Evolutionary conservation across 2,113 vertebrate genomes (phyloP).

Genomic region (Tapirus terrestris): DNA sequence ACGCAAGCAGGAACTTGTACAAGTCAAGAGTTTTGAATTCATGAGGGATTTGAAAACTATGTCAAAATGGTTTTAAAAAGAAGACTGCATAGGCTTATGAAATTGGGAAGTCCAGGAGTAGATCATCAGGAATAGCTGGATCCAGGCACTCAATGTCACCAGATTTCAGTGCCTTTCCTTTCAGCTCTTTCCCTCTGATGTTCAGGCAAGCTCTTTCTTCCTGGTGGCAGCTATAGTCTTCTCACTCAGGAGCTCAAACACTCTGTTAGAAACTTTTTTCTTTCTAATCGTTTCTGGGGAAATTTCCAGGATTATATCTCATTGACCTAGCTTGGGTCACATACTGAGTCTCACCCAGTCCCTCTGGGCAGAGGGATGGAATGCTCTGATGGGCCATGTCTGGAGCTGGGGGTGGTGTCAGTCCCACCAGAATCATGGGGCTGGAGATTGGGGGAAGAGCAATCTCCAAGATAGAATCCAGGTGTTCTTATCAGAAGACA

Average conservation of each 20-base stretch:
- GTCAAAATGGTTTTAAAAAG: neutral
- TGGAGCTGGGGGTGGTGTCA: neutral
- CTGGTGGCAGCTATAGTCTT: neutral
- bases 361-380: neutral
- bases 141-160: neutral
- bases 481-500: neutral
- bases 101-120: neutral
- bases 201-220: neutral
- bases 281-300: neutral
- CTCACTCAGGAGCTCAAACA: neutral
- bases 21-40: neutral
- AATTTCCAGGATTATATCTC: neutral
- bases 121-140: neutral
- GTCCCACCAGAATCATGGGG: neutral
- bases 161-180: slow-evolving; percentile 1
- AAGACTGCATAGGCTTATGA: neutral
- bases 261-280: neutral
- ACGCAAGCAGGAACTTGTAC: neutral
- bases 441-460: neutral
- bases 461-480: neutral
- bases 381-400: neutral
- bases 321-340: neutral
- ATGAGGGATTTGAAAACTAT: neutral
- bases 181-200: neutral
- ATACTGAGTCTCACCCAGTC: neutral